Percentiles rank a stretch among this genome's conserved stretches.
phyloP scores from a whole-genome alignment of 2,888 invertebrate genomes.

The Pilophorus perplexus region DNA sequence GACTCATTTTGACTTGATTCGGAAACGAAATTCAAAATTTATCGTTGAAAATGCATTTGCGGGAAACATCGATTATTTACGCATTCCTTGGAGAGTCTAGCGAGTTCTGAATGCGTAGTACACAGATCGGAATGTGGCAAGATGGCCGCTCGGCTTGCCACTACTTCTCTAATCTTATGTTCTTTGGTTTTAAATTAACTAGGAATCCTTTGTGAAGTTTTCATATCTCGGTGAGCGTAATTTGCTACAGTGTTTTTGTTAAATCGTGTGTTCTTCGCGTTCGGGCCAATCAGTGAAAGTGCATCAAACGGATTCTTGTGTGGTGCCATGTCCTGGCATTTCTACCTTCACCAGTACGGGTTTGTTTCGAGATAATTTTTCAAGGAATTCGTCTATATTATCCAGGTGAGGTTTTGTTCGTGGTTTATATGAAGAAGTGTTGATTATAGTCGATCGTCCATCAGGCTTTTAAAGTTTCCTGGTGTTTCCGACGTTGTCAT shows the following conservation, averaged over 20 bases:
- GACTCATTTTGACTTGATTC: no score
- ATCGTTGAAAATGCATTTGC: no score
- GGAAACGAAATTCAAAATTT: no score
- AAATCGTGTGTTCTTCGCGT: not conserved
- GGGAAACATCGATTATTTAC: slow-evolving; percentile 36
- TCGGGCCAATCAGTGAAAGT: slow-evolving; percentile 11
- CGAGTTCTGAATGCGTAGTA: slow-evolving; percentile 45
- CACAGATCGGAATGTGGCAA: slow-evolving; percentile 65
- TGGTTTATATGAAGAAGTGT: no score
- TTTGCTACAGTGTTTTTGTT: not conserved
- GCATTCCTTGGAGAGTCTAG: slow-evolving; percentile 30
- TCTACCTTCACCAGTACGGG: slow-evolving; percentile 35
- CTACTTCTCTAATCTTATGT: slow-evolving; percentile 25
- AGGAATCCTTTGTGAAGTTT: slow-evolving; percentile 3
- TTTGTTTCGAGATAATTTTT: slow-evolving; percentile 37
- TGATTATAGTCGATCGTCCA: no score
- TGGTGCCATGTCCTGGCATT: slow-evolving; percentile 40
- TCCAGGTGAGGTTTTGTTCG: slow-evolving; percentile 12
- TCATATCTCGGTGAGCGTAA: not conserved
- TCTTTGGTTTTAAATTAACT: slow-evolving; percentile 30
- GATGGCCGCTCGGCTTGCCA: slow-evolving; percentile 69
- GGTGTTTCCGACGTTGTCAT: no score
- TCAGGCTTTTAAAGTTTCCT: no score
- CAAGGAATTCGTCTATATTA: slow-evolving; percentile 26
- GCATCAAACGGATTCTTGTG: slow-evolving; percentile 15